Conservation (phyloP, 2,797 vertebrate species). For the Hemibagrus guttatus region DNA sequence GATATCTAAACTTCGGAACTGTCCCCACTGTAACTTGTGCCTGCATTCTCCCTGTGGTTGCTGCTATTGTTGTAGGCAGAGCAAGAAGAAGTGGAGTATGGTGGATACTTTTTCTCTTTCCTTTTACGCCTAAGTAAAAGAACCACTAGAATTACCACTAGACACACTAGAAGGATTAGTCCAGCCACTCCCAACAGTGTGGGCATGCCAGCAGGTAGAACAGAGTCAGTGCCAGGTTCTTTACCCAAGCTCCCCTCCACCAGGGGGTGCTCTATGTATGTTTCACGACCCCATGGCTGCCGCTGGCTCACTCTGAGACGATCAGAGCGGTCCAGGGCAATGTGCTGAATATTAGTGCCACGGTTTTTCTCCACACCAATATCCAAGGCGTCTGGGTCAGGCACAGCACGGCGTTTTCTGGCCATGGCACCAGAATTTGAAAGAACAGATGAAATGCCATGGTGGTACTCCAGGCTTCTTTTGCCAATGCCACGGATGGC, state of each 20-base stretch:
- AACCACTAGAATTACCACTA: slow-evolving; percentile 63
- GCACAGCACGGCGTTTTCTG: slow-evolving; percentile 62
- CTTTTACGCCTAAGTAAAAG: slow-evolving; percentile 72
- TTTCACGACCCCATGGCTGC: slow-evolving; percentile 64
- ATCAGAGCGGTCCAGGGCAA: slow-evolving; percentile 70
- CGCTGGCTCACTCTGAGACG: slow-evolving; percentile 70
- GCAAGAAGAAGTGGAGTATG: slow-evolving; percentile 75
- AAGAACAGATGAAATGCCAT: slow-evolving; percentile 62
- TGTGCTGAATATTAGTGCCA: slow-evolving; percentile 80
- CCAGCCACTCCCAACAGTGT: slow-evolving; percentile 69
- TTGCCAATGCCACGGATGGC: slow-evolving; percentile 77
- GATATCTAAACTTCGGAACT: slow-evolving; percentile 77
- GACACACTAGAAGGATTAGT: slow-evolving; percentile 73
- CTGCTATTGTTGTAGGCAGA: slow-evolving; percentile 70
- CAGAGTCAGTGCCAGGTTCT: slow-evolving; percentile 57
- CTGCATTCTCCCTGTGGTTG: slow-evolving; percentile 62
- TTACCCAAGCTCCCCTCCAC: slow-evolving; percentile 70
- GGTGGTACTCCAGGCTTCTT: slow-evolving; percentile 76
- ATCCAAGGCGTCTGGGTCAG: slow-evolving; percentile 61
- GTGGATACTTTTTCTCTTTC: slow-evolving; percentile 69
- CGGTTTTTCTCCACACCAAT: slow-evolving; percentile 73
- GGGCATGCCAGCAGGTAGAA: slow-evolving; percentile 62
- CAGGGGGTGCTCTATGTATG: slow-evolving; percentile 62
- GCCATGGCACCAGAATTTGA: slow-evolving; percentile 11
- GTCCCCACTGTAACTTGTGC: slow-evolving; percentile 65